Conservation (phyloP, 2,888 invertebrate species). For the Cheilosia vernalis region DNA sequence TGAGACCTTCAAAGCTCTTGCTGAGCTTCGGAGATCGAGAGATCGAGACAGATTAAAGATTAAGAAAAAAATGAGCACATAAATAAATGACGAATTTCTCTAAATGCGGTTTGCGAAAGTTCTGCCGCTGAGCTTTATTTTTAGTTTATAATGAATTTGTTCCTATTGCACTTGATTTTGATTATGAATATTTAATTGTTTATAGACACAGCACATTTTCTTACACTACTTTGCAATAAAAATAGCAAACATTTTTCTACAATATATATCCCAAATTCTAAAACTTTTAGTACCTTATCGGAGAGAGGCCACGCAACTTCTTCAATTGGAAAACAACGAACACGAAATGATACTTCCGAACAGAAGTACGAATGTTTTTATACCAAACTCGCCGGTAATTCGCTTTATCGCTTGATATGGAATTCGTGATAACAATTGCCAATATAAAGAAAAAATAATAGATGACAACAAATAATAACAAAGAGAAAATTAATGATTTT, state of each 20-base stretch:
- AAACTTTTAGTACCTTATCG: constrained; percentile 39
- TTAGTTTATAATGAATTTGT: too few relatives aligned
- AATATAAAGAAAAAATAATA: background rate
- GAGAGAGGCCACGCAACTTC: background rate
- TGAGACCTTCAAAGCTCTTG: constrained; percentile 44
- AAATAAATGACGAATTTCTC: constrained; percentile 12
- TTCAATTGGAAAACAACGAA: constrained; percentile 20
- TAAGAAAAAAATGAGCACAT: background rate
- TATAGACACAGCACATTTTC: background rate
- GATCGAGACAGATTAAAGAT: background rate
- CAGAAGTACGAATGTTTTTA: constrained; percentile 40
- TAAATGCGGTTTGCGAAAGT: constrained; percentile 24
- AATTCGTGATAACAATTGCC: constrained; percentile 54
- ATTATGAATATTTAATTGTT: background rate
- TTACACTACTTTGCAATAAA: background rate
- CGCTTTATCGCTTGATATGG: constrained; percentile 38
- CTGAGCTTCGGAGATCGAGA: constrained; percentile 26
- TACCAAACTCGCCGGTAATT: constrained; percentile 41
- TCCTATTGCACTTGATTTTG: background rate
- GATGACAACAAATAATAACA: background rate
- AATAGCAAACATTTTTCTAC: background rate
- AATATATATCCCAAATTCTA: background rate
- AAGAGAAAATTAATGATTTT: constrained; percentile 8
- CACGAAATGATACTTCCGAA: constrained; percentile 21
- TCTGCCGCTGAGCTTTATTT: constrained; percentile 3